A percentile compares a stretch with the other conserved stretches of the same genome.
phyloP scores from a whole-genome alignment of 2,888 invertebrate species.

The Aphrophora alni region DNA sequence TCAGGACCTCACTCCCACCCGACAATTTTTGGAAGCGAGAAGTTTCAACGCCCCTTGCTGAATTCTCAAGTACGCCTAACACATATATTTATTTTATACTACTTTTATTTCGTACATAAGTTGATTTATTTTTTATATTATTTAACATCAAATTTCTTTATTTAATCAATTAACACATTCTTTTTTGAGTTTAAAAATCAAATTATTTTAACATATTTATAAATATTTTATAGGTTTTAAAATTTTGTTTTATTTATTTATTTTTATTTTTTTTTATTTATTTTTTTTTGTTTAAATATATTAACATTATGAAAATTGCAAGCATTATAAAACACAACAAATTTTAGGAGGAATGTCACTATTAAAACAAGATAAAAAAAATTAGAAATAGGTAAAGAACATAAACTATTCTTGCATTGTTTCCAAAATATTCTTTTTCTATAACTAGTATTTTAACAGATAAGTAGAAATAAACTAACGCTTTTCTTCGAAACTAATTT shows the following conservation, averaged over 20 bases:
- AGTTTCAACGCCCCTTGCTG: conserved; percentile 33
- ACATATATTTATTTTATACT: not conserved
- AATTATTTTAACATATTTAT: no score
- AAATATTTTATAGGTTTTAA: not conserved
- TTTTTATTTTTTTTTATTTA: not conserved
- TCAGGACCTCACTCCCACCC: conserved; percentile 31
- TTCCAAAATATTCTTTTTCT: no score
- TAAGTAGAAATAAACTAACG: no score
- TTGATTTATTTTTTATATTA: not conserved
- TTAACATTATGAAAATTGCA: not conserved
- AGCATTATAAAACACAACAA: not conserved
- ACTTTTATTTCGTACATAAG: not conserved
- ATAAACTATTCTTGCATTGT: no score
- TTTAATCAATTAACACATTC: not conserved
- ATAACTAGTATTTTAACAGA: no score
- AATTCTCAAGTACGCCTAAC: conserved; percentile 33
- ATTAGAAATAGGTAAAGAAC: no score
- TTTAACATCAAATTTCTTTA: not conserved
- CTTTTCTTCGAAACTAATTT: no score
- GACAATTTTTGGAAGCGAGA: conserved; percentile 17
- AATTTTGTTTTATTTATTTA: not conserved
- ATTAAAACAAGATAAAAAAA: no score
- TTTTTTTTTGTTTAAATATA: not conserved
- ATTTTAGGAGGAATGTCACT: no score
- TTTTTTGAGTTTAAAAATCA: not conserved